Percentiles rank a stretch among this genome's conserved stretches.
phyloP scores from a whole-genome alignment of 2,888 invertebrate species.

The Lithophane socia region DNA sequence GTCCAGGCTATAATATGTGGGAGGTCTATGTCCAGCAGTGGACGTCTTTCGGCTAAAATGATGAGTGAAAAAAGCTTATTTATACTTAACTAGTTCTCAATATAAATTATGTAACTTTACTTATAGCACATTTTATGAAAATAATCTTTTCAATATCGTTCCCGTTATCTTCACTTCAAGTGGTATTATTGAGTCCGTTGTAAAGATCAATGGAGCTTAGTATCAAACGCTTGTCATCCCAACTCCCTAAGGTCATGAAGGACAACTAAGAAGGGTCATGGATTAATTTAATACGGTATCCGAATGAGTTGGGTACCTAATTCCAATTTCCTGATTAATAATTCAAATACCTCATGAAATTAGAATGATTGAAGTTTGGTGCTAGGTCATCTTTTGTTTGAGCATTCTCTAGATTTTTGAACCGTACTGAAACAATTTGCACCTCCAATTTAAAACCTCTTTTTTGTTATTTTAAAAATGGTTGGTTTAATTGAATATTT shows the following conservation, averaged over 20 bases:
- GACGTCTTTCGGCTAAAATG: too few species aligned
- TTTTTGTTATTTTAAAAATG: too few species aligned
- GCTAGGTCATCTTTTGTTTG: not conserved
- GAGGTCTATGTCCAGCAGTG: too few species aligned
- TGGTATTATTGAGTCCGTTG: conserved; percentile 14
- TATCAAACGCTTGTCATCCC: conserved; percentile 19
- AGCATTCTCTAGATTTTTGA: not conserved
- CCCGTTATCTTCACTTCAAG: not conserved
- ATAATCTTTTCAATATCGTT: conserved; percentile 11
- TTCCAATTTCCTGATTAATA: conserved; percentile 31
- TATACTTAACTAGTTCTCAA: too few species aligned
- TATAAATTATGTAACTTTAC: not conserved
- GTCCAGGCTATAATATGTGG: too few species aligned
- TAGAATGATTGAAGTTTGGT: conserved; percentile 8
- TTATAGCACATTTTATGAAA: not conserved
- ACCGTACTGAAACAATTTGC: not conserved
- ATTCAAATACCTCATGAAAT: conserved; percentile 22
- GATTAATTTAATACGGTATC: conserved; percentile 39
- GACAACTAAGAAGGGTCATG: conserved; percentile 19
- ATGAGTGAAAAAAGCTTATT: not conserved
- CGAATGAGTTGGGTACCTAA: conserved; percentile 20
- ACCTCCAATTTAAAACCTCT: not conserved
- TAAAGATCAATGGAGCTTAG: conserved; percentile 27
- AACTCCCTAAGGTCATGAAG: conserved; percentile 5
- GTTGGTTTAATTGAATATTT: too few species aligned